These are phyloP conservation scores for Cephalotes varians DNA, from an alignment of 2,888 invertebrate species.

Conservation along the genomic window DNA sequence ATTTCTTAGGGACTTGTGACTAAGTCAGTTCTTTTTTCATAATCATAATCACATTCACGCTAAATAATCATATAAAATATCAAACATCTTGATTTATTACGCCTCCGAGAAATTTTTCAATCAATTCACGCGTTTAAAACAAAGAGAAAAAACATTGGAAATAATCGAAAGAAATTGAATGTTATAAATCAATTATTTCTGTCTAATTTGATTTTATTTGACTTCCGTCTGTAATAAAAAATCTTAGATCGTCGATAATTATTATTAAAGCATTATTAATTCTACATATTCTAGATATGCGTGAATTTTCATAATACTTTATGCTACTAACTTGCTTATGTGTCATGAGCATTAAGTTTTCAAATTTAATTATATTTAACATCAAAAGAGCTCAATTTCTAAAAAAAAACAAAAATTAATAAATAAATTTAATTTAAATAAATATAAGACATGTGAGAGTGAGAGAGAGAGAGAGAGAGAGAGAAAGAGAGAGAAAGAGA, in stretches of 20 bases:
- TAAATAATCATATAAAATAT: background rate
- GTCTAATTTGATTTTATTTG: background rate
- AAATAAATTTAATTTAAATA: background rate
- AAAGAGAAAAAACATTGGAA: background rate
- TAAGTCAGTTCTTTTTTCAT: background rate
- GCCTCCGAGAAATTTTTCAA: background rate
- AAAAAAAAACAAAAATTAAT: background rate
- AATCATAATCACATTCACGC: background rate
- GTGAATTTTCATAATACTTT: background rate
- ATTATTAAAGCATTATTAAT: conserved; percentile 4
- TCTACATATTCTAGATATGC: background rate
- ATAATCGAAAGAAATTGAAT: background rate
- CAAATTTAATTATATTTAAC: background rate
- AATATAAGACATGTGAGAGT: background rate
- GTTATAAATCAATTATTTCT: background rate
- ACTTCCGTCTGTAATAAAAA: background rate
- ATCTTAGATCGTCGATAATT: background rate
- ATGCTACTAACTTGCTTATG: no score
- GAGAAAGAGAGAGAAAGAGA: no score
- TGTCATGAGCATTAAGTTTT: no score
- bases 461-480: no score
- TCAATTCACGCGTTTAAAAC: background rate
- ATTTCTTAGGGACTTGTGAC: background rate
- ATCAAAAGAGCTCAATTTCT: background rate
- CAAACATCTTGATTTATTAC: background rate